These are phyloP conservation scores for Drosophila paulistorum DNA, from an alignment of 1,140 invertebrate species.

Conservation along the genomic window DNA sequence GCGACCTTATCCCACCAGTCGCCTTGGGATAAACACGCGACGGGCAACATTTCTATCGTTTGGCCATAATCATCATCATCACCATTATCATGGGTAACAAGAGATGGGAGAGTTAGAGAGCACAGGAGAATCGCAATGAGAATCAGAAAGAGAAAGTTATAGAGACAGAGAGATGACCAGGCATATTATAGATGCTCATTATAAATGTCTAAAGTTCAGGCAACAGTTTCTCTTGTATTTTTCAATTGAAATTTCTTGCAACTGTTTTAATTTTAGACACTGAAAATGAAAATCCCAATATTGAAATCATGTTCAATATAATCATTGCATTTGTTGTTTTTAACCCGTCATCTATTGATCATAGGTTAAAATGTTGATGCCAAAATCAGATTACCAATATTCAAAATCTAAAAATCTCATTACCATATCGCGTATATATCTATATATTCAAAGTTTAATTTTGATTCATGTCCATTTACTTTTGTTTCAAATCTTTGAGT, in stretches of 20 bases:
- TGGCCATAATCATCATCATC: slow-evolving; percentile 1
- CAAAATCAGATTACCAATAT: too few relatives aligned
- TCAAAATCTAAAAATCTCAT: too few relatives aligned
- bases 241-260: neutral
- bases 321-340: too few relatives aligned
- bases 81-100: neutral
- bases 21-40: slow-evolving; percentile 37
- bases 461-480: neutral
- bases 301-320: too few relatives aligned
- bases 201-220: slow-evolving; percentile 17
- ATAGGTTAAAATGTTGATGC: too few relatives aligned
- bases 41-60: slow-evolving; percentile 48
- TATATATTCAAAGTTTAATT: neutral
- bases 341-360: too few relatives aligned
- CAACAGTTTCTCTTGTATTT: neutral
- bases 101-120: neutral
- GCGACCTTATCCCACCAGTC: slow-evolving; percentile 10
- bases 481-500: neutral
- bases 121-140: slow-evolving; percentile 3
- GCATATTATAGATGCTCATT: slow-evolving; percentile 8
- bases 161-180: neutral
- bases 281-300: too few relatives aligned
- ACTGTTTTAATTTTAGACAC: too few relatives aligned
- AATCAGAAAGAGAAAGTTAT: neutral
- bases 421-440: neutral